Evolutionary conservation across 2,113 vertebrate species (phyloP), one percentile per base, ranked within the genome.

Genomic region (Campylomormyrus tamandua): DNA sequence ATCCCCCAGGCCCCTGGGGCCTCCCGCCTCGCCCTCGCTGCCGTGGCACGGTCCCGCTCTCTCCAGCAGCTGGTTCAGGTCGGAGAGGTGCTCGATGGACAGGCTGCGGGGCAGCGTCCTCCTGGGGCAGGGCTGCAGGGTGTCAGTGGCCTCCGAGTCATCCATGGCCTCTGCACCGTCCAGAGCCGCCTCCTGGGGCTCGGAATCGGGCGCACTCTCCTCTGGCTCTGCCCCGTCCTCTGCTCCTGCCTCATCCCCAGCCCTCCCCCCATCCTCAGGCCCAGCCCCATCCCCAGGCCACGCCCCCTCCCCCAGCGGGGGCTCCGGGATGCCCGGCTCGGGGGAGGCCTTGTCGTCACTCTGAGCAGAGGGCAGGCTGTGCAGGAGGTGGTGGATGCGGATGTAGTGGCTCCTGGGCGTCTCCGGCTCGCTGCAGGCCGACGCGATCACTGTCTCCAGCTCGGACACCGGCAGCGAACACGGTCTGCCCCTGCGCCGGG

Each of bases 401-500:
- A 98, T 97, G 94, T 98, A 98, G 92, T 98, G 97, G 0, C 97
- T 97, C 27, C 97, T 96, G 3, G 97, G 97, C 0, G 97, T 98
- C 91, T 98, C 97, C 0, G 97, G 96, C 83, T 97, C 96, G 0
- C 96, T 96, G 0, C 97, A 97, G 1, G 96, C 95, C 0, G 97
- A 96, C 1, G 97, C 97, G 24, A 97, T 97, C 70, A 97, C 97
- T 0, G 96, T 97, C 92, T 98, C 97, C 88, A 98, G 96, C 92
- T 98, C 97, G 0, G 97, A 98, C 88, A 98, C 97, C 0, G 97
- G 97, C 74, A 98, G 86, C 3, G 97, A 98, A 87, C 96, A 98
- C 0, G 97, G 97, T 74, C 97, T 94, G 62, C 91, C 96, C 91
- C 97, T 97, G 89, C 96, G 94, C 92, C 96, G 96, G n/a, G 91